These are phyloP conservation scores for Brachionus rotundiformis DNA, from an alignment of 1,140 invertebrate genomes.

Conservation along the genomic window DNA sequence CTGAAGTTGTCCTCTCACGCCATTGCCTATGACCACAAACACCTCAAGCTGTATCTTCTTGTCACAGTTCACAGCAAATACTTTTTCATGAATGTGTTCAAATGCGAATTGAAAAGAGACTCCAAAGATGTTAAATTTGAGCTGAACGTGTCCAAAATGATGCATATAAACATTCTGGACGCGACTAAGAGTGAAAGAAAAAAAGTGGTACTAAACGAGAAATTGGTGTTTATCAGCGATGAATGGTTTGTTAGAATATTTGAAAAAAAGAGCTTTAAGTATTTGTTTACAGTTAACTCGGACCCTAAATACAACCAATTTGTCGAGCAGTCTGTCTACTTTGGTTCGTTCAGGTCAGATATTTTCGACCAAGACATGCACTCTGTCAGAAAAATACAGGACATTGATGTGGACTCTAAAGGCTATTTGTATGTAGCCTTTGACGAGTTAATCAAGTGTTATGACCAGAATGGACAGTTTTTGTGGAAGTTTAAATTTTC, in stretches of 20 bases:
- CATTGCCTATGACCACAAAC: not conserved
- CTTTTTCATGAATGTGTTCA: conserved; percentile 9
- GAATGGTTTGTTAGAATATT: not conserved
- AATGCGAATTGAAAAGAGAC: not conserved
- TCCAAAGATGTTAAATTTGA: not conserved
- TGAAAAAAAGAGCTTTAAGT: conserved; percentile 7
- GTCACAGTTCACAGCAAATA: not conserved
- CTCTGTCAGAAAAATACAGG: not conserved
- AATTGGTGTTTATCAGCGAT: not conserved
- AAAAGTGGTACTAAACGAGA: not conserved
- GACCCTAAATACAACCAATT: not conserved
- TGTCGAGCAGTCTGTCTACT: not conserved
- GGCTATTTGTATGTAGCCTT: not conserved
- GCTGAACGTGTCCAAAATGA: not conserved
- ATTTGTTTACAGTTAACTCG: conserved; percentile 8
- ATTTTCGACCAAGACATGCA: not conserved
- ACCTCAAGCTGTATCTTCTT: not conserved
- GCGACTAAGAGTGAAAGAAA: not conserved
- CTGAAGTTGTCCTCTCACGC: not conserved
- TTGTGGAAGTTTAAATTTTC: conserved; percentile 33
- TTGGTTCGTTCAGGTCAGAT: conserved; percentile 16
- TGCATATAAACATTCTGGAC: conserved; percentile 10
- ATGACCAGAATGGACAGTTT: conserved; percentile 35
- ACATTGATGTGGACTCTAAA: not conserved
- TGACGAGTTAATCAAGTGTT: not conserved